These are phyloP conservation scores for Alviniconcha marisindica DNA, from an alignment of 1,140 invertebrate genomes.

Conservation along the genomic window DNA sequence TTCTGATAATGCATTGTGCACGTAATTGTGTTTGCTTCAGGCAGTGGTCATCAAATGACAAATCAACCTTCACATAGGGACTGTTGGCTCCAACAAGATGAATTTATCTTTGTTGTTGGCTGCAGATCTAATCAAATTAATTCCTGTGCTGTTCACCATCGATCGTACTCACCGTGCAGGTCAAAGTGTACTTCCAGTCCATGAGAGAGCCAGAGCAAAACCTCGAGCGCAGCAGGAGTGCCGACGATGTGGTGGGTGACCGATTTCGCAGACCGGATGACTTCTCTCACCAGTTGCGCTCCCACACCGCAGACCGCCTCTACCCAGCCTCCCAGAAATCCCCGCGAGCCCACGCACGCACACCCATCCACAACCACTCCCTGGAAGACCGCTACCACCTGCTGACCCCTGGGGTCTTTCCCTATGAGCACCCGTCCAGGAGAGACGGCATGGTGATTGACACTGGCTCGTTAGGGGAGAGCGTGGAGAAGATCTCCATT, in stretches of 20 bases:
- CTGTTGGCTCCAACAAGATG: too few species aligned
- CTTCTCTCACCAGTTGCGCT: slow-evolving; percentile 38
- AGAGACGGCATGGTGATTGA: slow-evolving; percentile 17
- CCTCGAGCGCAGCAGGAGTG: slow-evolving; percentile 54
- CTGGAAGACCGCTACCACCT: slow-evolving; percentile 33
- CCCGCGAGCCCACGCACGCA: background rate
- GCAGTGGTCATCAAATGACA: too few species aligned
- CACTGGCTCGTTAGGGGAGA: slow-evolving; percentile 23
- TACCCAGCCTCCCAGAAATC: slow-evolving; percentile 1
- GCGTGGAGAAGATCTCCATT: slow-evolving; percentile 35
- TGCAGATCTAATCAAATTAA: too few species aligned
- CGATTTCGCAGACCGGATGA: background rate
- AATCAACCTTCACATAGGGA: too few species aligned
- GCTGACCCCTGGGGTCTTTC: background rate
- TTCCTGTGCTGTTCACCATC: too few species aligned
- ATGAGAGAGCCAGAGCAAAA: slow-evolving; percentile 43
- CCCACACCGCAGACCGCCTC: slow-evolving; percentile 31
- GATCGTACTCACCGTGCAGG: slow-evolving; percentile 50
- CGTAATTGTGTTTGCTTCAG: too few species aligned
- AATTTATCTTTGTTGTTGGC: too few species aligned
- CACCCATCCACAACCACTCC: background rate
- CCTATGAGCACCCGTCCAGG: background rate
- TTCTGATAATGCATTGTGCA: too few species aligned
- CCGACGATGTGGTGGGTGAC: slow-evolving; percentile 48
- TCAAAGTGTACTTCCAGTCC: slow-evolving; percentile 51